phyloP scores from a whole-genome alignment of 2,113 vertebrate species.

The Otolemur garnettii region DNA sequence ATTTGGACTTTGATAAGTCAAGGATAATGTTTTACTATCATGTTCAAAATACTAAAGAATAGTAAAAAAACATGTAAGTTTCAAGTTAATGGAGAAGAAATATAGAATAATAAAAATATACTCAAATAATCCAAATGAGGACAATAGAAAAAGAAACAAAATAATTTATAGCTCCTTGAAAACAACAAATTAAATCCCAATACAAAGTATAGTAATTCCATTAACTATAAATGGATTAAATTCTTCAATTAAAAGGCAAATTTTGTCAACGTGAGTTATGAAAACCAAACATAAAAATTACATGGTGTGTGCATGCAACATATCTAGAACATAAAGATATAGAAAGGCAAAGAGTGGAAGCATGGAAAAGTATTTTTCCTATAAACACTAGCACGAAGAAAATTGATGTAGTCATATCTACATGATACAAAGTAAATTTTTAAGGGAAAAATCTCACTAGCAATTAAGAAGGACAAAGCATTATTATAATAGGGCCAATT shows the following conservation, averaged over 20 bases:
- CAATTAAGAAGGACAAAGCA: not conserved
- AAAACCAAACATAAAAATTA: not conserved
- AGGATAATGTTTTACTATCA: not conserved
- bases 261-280: not conserved
- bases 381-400: not conserved
- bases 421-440: not conserved
- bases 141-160: not conserved
- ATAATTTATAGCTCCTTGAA: not conserved
- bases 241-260: conserved; percentile 1
- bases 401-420: not conserved
- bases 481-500: not conserved
- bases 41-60: not conserved
- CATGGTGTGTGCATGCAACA: not conserved
- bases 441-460: not conserved
- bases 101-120: not conserved
- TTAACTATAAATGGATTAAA: conserved; percentile 41
- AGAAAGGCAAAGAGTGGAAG: not conserved
- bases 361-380: conserved; percentile 2
- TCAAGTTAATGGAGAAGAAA: not conserved
- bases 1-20: not conserved
- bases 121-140: conserved; percentile 12
- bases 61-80: not conserved
- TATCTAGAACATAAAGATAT: not conserved
- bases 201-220: not conserved
- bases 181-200: not conserved